A percentile compares a stretch with the other conserved stretches of the same genome.
Conservation (phyloP, 2,113 vertebrate genomes). For the Epinephelus fuscoguttatus region DNA sequence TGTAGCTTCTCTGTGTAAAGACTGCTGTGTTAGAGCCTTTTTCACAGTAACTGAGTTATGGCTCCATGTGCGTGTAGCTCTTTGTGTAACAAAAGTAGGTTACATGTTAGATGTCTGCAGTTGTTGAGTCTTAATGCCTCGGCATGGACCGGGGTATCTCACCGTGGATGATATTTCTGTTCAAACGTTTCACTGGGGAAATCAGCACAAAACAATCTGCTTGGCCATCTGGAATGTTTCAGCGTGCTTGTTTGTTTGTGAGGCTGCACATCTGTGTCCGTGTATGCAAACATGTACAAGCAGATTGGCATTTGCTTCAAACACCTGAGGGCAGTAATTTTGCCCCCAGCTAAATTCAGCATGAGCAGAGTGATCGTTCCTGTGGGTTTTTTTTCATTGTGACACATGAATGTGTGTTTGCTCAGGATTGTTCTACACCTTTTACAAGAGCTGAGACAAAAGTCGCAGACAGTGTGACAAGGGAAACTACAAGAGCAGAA, state of each 20-base stretch:
- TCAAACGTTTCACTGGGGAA: slow-evolving; percentile 57
- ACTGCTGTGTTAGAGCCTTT: slow-evolving; percentile 10
- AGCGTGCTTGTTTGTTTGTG: slow-evolving; percentile 50
- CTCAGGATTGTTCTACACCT: neutral
- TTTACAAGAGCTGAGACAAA: neutral
- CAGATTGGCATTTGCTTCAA: slow-evolving; percentile 41
- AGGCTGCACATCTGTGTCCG: slow-evolving; percentile 52
- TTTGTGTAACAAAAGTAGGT: slow-evolving; percentile 31
- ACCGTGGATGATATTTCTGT: slow-evolving; percentile 50
- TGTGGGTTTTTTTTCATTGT: slow-evolving; percentile 8
- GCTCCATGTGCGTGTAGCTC: slow-evolving; percentile 15
- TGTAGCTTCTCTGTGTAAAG: neutral
- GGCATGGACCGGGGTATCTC: slow-evolving; percentile 11
- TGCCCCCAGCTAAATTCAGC: slow-evolving; percentile 43
- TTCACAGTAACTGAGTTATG: slow-evolving; percentile 22
- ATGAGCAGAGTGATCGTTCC: slow-evolving; percentile 10
- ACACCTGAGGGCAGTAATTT: slow-evolving; percentile 55
- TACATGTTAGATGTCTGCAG: slow-evolving; percentile 29
- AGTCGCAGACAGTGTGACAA: neutral
- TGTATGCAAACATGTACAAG: slow-evolving; percentile 46
- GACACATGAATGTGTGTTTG: neutral
- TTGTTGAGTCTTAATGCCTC: slow-evolving; percentile 36
- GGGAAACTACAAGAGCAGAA: neutral
- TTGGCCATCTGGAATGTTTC: slow-evolving; percentile 68
- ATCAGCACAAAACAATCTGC: slow-evolving; percentile 62